phyloP scores from a whole-genome alignment of 2,888 invertebrate species.

The Drosophila suboccidentalis region DNA sequence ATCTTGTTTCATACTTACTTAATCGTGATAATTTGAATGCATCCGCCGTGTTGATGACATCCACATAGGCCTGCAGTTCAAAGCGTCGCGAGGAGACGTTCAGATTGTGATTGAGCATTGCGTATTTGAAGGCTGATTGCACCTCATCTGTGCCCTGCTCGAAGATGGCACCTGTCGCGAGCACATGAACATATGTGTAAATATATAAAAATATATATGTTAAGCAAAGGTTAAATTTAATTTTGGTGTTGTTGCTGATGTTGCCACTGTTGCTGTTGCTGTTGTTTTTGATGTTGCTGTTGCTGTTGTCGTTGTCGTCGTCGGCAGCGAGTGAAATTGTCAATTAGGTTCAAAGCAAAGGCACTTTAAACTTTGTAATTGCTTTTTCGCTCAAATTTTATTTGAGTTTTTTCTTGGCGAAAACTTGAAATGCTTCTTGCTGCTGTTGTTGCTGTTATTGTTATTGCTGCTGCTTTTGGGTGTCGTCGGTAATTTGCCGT shows the following conservation, averaged over 20 bases:
- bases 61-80: conserved; percentile 95
- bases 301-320: conserved; percentile 34
- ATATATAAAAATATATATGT: conserved; percentile 14
- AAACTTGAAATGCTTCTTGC: conserved; percentile 40
- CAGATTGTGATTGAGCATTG: conserved; percentile 94
- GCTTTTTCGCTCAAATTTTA: conserved; percentile 72
- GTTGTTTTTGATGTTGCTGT: conserved; percentile 3
- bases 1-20: conserved; percentile 88
- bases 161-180: conserved; percentile 92
- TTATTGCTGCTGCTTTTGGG: conserved; percentile 16
- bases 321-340: conserved; percentile 60
- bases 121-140: conserved; percentile 96
- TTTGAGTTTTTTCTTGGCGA: conserved; percentile 51
- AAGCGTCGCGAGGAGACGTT: conserved; percentile 92
- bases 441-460: conserved; percentile 21
- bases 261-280: not conserved
- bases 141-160: conserved; percentile 97
- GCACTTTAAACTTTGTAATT: conserved; percentile 80
- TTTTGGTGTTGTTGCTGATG: not conserved
- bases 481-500: conserved; percentile 58
- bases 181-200: conserved; percentile 20
- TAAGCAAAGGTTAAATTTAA: conserved; percentile 21
- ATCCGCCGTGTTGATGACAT: conserved; percentile 96
- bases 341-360: conserved; percentile 74
- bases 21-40: conserved; percentile 96